Evolutionary conservation across 2,797 vertebrate genomes (phyloP).

Genomic region (Cercopithecus hamlyni): DNA sequence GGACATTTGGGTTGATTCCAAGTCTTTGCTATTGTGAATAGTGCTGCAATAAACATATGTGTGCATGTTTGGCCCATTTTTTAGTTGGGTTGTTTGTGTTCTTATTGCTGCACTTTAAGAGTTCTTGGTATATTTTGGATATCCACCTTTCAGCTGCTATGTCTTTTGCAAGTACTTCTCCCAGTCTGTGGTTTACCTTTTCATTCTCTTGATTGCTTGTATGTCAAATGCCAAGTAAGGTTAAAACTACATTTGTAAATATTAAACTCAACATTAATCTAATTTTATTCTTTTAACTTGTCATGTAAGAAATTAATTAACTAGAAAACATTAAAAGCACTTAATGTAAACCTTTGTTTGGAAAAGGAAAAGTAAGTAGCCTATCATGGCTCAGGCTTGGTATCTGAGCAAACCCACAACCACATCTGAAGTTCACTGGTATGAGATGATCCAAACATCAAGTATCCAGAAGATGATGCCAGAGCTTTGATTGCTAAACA

Average conservation of each 20-base stretch:
- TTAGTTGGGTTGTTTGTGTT: neutral
- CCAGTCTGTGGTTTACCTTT: neutral
- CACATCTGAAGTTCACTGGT: neutral
- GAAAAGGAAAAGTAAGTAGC: neutral
- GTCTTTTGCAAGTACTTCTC: neutral
- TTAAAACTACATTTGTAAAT: neutral
- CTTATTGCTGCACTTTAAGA: neutral
- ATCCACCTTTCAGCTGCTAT: neutral
- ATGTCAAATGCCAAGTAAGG: neutral
- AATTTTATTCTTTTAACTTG: neutral
- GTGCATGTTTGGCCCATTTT: neutral
- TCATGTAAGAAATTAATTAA: neutral
- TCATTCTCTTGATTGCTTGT: neutral
- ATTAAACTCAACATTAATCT: constrained; percentile 13
- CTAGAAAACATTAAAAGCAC: neutral
- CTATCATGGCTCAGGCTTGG: no score
- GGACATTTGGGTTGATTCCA: no score
- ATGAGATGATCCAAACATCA: neutral
- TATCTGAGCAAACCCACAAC: neutral
- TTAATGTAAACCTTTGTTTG: neutral
- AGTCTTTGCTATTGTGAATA: no score
- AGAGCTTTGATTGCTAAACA: neutral
- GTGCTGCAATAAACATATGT: no score
- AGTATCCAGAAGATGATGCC: neutral
- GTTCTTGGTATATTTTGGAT: neutral